A percentile compares a stretch with the other conserved stretches of the same genome.
Evolutionary conservation across 2,888 invertebrate species (phyloP).

Genomic region (Schizotus pectinicornis): DNA sequence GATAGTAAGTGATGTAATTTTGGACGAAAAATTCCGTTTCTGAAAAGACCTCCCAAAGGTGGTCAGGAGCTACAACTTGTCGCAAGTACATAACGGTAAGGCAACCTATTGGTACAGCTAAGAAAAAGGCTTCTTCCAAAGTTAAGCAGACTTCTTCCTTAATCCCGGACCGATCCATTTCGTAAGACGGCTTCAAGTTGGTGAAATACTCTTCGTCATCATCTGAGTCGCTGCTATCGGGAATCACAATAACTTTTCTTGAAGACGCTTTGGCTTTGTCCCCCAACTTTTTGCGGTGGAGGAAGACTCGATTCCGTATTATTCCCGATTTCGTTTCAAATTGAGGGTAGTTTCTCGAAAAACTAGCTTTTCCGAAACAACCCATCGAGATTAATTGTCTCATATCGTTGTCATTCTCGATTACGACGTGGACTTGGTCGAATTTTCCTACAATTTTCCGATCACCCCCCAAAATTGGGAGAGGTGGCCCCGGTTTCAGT

Average conservation of each 20-base stretch:
- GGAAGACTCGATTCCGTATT: constrained; percentile 67
- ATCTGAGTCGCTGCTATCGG: constrained; percentile 70
- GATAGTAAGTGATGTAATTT: constrained; percentile 82
- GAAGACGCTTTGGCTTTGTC: constrained; percentile 7
- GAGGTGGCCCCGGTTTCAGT: constrained; percentile 50
- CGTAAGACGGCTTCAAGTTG: constrained; percentile 65
- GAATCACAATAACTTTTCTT: constrained; percentile 62
- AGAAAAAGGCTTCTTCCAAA: constrained; percentile 80
- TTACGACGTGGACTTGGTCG: constrained; percentile 72
- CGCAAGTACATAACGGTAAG: constrained; percentile 66
- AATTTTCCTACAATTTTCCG: constrained; percentile 67
- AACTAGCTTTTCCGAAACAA: constrained; percentile 75
- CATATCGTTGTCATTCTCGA: constrained; percentile 67
- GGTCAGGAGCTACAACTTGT: constrained; percentile 60
- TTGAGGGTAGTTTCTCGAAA: constrained; percentile 52
- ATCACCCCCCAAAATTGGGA: constrained; percentile 58
- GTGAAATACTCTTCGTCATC: constrained; percentile 69
- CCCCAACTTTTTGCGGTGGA: constrained; percentile 65
- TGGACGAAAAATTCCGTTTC: constrained; percentile 68
- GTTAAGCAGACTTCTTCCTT: constrained; percentile 72
- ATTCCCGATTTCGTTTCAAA: constrained; percentile 59
- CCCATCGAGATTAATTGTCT: constrained; percentile 71
- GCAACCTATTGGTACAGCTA: constrained; percentile 70
- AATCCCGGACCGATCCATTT: constrained; percentile 65
- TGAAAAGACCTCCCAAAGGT: constrained; percentile 67